Evolutionary conservation across 2,888 invertebrate genomes (phyloP).

Genomic region (Luperina testacea): DNA sequence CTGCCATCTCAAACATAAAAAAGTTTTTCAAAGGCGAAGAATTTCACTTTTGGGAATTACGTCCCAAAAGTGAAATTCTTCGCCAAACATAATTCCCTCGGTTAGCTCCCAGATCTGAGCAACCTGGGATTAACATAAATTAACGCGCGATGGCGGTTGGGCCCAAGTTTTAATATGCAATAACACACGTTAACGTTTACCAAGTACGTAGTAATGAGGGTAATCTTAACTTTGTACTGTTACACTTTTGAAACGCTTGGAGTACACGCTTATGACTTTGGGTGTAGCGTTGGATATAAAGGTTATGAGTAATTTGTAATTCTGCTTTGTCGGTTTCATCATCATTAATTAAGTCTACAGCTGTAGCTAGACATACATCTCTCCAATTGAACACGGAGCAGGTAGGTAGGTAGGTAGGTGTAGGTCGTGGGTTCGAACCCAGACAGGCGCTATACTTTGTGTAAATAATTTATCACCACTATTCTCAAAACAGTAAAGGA

Average conservation of each 20-base stretch:
- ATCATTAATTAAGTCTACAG: no score
- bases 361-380: background rate
- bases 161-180: conserved; percentile 66
- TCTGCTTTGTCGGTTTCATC: background rate
- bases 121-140: conserved; percentile 66
- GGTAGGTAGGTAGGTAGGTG: no score
- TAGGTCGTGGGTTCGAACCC: no score
- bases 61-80: conserved; percentile 23
- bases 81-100: conserved; percentile 7
- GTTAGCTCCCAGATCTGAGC: conserved; percentile 27
- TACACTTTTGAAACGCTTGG: conserved; percentile 40
- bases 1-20: background rate
- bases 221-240: conserved; percentile 56
- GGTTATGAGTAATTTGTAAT: background rate
- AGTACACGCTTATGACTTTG: conserved; percentile 32
- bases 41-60: no score
- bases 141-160: conserved; percentile 49
- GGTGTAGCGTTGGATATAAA: conserved; percentile 3
- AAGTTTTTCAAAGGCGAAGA: background rate
- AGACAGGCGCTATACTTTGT: no score
- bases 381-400: background rate
- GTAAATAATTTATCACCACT: background rate
- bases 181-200: conserved; percentile 60
- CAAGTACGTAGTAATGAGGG: conserved; percentile 54
- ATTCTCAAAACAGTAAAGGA: background rate